Evolutionary conservation across 2,113 vertebrate genomes (phyloP).

Genomic region (Mustela nigripes): DNA sequence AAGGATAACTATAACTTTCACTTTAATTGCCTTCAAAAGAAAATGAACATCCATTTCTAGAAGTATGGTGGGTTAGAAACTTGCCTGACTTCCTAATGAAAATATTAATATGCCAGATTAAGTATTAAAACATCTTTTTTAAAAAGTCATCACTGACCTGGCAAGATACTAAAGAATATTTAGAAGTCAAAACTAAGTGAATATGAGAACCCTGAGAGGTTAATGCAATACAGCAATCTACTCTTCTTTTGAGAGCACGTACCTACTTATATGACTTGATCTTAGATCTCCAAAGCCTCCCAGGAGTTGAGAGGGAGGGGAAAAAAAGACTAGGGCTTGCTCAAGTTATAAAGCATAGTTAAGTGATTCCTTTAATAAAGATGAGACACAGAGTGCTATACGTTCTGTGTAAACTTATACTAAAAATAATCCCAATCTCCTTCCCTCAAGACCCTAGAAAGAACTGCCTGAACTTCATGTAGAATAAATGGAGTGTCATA

Average conservation of each 20-base stretch:
- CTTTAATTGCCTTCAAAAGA: slow-evolving; percentile 14
- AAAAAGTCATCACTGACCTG: background rate
- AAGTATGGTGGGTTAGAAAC: background rate
- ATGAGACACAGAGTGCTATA: background rate
- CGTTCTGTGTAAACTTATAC: background rate
- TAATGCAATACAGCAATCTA: background rate
- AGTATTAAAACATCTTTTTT: slow-evolving; percentile 25
- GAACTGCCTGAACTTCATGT: background rate
- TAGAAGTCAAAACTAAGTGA: slow-evolving; percentile 39
- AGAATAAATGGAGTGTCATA: background rate
- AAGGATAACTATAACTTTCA: slow-evolving; percentile 9
- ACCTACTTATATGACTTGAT: background rate
- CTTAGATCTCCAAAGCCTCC: background rate
- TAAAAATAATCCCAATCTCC: background rate
- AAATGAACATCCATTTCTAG: slow-evolving; percentile 56
- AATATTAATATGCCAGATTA: slow-evolving; percentile 26
- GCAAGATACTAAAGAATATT: slow-evolving; percentile 19
- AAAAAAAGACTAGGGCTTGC: background rate
- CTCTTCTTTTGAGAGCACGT: background rate
- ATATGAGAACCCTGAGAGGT: background rate
- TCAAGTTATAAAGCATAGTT: background rate
- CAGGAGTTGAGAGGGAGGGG: background rate
- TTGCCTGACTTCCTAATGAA: background rate
- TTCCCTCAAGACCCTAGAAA: background rate
- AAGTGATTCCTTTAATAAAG: background rate